A percentile compares a stretch with the other conserved stretches of the same genome.
These are phyloP conservation scores for Geopemphigus sp. DNA, from an alignment of 1,140 invertebrate genomes.

Conservation along the genomic window DNA sequence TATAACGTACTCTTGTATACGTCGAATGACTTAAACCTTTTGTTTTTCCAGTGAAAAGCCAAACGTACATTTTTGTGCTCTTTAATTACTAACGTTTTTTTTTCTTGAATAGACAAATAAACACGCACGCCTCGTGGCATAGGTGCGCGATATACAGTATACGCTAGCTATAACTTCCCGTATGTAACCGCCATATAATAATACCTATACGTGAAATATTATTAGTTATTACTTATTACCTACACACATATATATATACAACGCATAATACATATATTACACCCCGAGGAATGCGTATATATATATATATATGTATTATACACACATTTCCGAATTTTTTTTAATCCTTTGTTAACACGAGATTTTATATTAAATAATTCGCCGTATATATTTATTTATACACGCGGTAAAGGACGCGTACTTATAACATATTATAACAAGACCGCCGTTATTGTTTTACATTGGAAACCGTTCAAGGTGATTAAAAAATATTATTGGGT, in stretches of 20 bases:
- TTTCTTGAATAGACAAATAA: conserved; percentile 19
- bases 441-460: conserved; percentile 36
- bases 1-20: background rate
- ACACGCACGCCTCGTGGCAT: background rate
- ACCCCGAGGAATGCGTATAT: conserved; percentile 12
- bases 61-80: background rate
- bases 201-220: background rate
- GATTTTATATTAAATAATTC: too few species aligned
- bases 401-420: background rate
- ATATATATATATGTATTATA: background rate
- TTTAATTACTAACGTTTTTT: conserved; percentile 35
- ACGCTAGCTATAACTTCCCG: background rate
- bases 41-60: conserved; percentile 37
- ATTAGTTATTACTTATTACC: background rate
- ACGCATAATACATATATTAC: too few species aligned
- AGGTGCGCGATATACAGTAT: background rate
- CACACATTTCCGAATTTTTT: background rate
- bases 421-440: background rate
- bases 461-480: conserved; percentile 34
- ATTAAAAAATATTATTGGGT: conserved; percentile 24
- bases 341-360: background rate
- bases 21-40: conserved; percentile 3
- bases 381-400: too few species aligned
- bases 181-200: too few species aligned
- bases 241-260: background rate